Conservation (phyloP, 2,888 invertebrate genomes). For the Phortica okadai region DNA sequence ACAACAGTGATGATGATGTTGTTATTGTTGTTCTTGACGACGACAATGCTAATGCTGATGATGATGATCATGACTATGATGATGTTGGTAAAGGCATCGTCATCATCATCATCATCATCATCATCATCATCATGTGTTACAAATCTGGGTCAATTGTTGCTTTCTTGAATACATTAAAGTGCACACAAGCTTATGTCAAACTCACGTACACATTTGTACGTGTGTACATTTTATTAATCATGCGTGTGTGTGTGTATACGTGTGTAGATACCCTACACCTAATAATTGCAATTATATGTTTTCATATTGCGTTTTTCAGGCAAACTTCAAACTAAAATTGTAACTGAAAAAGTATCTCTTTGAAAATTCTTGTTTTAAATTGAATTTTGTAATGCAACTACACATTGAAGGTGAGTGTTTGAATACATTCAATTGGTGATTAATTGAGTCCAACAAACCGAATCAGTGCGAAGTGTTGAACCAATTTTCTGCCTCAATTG, state of each 20-base stretch:
- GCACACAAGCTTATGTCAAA: slow-evolving; percentile 36
- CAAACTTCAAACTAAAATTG: too few relatives aligned
- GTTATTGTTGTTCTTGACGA: slow-evolving; percentile 30
- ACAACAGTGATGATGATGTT: background rate
- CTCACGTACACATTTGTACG: slow-evolving; percentile 14
- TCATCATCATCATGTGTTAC: slow-evolving; percentile 28
- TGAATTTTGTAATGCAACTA: too few relatives aligned
- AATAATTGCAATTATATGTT: too few relatives aligned
- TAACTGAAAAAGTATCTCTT: too few relatives aligned
- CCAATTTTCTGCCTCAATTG: slow-evolving; percentile 25
- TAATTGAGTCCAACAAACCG: background rate
- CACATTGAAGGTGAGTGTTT: too few relatives aligned
- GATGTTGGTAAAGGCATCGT: slow-evolving; percentile 31
- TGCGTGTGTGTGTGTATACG: slow-evolving; percentile 19
- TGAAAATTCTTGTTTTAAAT: too few relatives aligned
- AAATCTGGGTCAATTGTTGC: slow-evolving; percentile 75
- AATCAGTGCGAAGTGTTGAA: background rate
- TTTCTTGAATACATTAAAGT: slow-evolving; percentile 56
- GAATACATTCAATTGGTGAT: background rate
- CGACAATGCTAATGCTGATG: background rate
- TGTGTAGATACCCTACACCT: background rate
- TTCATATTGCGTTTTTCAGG: too few relatives aligned
- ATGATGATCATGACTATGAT: slow-evolving; percentile 25
- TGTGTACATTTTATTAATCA: background rate
- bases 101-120: too few relatives aligned